A percentile compares a stretch with the other conserved stretches of the same genome.
Conservation (phyloP, 2,113 vertebrate genomes). For the Rousettus leschenaultii region DNA sequence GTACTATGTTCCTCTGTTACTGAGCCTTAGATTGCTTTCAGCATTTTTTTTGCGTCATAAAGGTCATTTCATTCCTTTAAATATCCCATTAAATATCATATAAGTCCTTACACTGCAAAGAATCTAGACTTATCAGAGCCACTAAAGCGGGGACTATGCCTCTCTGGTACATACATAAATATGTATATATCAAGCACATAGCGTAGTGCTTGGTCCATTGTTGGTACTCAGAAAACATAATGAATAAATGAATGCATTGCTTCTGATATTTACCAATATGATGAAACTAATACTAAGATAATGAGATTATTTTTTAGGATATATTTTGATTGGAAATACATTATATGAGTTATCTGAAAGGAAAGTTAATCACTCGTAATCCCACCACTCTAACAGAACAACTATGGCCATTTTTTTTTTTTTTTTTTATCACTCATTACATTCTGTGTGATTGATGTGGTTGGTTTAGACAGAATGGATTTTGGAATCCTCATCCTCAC, state of each 20-base stretch:
- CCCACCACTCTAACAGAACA: not conserved
- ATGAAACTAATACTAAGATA: not conserved
- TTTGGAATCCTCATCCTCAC: not conserved
- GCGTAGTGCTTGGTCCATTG: not conserved
- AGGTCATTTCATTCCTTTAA: not conserved
- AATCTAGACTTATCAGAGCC: not conserved
- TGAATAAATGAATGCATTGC: not conserved
- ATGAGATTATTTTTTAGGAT: not conserved
- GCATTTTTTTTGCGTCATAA: not conserved
- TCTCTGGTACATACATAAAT: not conserved
- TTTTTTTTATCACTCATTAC: not conserved
- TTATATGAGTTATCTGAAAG: not conserved
- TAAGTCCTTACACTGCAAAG: not conserved
- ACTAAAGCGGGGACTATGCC: not conserved
- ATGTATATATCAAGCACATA: not conserved
- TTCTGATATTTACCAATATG: not conserved
- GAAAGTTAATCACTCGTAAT: not conserved
- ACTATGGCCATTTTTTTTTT: not conserved
- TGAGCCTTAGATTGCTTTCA: not conserved
- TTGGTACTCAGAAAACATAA: not conserved
- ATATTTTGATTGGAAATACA: not conserved
- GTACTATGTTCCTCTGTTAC: not conserved
- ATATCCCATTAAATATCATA: not conserved
- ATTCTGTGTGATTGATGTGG: not conserved
- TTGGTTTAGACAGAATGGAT: not conserved